A percentile compares a stretch with the other conserved stretches of the same genome.
Evolutionary conservation across 2,113 vertebrate species (phyloP).

Genomic region (Phainopepla nitens): DNA sequence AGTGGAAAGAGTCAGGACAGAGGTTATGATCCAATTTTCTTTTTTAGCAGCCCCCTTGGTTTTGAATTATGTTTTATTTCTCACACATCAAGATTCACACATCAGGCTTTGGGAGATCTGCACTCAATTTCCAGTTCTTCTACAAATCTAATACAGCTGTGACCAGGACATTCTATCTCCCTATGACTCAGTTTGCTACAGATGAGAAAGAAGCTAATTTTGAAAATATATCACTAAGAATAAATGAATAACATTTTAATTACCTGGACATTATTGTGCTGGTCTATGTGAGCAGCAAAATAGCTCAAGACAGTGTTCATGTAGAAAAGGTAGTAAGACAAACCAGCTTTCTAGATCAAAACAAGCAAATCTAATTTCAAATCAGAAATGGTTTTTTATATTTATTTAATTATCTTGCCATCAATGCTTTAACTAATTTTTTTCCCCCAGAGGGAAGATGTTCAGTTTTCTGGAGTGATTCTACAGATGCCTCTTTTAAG

Average conservation of each 20-base stretch:
- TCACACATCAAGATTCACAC: background rate
- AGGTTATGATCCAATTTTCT: background rate
- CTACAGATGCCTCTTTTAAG: background rate
- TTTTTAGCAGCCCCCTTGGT: background rate
- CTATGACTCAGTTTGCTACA: background rate
- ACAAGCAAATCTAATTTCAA: background rate
- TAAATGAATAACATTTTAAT: background rate
- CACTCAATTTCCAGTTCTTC: background rate
- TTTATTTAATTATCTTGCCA: slow-evolving; percentile 24
- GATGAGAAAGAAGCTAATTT: background rate
- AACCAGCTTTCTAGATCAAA: background rate
- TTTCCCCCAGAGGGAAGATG: background rate
- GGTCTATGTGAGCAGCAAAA: background rate
- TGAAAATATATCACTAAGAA: background rate
- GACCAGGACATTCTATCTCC: background rate
- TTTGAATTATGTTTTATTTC: background rate
- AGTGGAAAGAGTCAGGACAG: background rate
- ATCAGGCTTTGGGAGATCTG: background rate
- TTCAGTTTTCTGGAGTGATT: background rate
- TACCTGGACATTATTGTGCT: background rate
- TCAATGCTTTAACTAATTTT: background rate
- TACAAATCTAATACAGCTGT: background rate
- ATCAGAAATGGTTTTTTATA: background rate
- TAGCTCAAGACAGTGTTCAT: background rate
- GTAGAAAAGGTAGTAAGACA: background rate